Percentiles rank a stretch among this genome's conserved stretches.
These are phyloP conservation scores for Drosophila infuscata DNA, from an alignment of 2,888 invertebrate species.

Conservation along the genomic window DNA sequence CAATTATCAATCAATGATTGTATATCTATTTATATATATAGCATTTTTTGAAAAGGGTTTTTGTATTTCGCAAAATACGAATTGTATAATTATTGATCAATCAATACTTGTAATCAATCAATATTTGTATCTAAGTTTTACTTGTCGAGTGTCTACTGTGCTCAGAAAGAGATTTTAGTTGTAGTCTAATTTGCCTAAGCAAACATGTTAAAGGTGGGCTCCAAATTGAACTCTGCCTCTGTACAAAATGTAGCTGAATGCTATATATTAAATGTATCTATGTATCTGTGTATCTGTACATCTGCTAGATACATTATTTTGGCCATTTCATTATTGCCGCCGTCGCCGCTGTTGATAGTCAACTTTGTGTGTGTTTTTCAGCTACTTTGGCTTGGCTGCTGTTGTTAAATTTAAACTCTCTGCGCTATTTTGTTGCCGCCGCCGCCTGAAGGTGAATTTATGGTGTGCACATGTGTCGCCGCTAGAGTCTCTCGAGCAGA, in stretches of 20 bases:
- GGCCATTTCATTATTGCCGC: constrained; percentile 64
- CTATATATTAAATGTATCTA: constrained; percentile 4
- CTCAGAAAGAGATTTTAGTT: not conserved
- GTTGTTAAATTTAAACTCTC: constrained; percentile 74
- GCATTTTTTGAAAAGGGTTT: too few species aligned
- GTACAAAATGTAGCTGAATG: not conserved
- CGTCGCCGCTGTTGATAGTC: constrained; percentile 46
- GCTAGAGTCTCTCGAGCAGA: constrained; percentile 32
- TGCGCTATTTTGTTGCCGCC: constrained; percentile 62
- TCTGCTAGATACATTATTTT: constrained; percentile 51
- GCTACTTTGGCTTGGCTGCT: constrained; percentile 18
- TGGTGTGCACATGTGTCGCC: constrained; percentile 76
- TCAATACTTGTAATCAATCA: not conserved
- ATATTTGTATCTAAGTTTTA: not conserved
- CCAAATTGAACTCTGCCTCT: constrained; percentile 12
- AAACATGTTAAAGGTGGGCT: constrained; percentile 20
- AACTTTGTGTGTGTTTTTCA: constrained; percentile 25
- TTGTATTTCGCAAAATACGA: not conserved
- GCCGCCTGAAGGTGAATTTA: constrained; percentile 76
- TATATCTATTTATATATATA: not conserved
- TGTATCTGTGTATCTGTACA: constrained; percentile 22
- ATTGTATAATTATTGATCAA: not conserved
- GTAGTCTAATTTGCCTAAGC: constrained; percentile 2
- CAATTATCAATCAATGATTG: not conserved
- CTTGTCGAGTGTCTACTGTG: not conserved